Conservation (phyloP, 2,113 vertebrate species). For the Oncorhynchus masou region DNA sequence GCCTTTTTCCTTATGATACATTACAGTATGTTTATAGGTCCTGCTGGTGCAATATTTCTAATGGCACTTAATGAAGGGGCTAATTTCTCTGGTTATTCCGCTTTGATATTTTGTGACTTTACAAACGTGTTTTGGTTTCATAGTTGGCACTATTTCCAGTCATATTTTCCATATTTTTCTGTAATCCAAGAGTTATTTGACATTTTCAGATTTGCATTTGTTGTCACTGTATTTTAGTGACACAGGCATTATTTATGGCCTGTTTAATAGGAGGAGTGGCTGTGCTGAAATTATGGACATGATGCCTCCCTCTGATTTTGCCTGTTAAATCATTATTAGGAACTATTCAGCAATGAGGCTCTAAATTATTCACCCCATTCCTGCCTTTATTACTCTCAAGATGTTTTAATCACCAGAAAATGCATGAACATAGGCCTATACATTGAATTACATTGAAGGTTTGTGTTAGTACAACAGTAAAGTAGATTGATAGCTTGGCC, state of each 20-base stretch:
- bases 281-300: constrained; percentile 12
- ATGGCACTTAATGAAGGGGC: background rate
- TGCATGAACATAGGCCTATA: too few relatives aligned
- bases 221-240: too few relatives aligned
- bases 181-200: background rate
- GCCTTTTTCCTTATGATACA: constrained; percentile 7
- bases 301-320: background rate
- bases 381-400: too few relatives aligned
- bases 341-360: background rate
- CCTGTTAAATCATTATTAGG: constrained; percentile 5
- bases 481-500: too few relatives aligned
- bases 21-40: background rate
- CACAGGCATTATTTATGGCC: background rate
- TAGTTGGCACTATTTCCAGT: background rate
- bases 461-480: too few relatives aligned
- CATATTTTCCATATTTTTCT: background rate
- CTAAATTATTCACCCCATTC: too few relatives aligned
- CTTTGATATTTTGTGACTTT: background rate
- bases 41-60: constrained; percentile 7
- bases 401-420: too few relatives aligned
- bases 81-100: background rate
- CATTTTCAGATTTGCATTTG: background rate
- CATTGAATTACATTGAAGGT: too few relatives aligned
- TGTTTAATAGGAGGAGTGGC: constrained; percentile 13
- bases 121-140: background rate